These are phyloP conservation scores for Arizona elegans DNA, from an alignment of 2,113 vertebrate genomes.

Conservation along the genomic window DNA sequence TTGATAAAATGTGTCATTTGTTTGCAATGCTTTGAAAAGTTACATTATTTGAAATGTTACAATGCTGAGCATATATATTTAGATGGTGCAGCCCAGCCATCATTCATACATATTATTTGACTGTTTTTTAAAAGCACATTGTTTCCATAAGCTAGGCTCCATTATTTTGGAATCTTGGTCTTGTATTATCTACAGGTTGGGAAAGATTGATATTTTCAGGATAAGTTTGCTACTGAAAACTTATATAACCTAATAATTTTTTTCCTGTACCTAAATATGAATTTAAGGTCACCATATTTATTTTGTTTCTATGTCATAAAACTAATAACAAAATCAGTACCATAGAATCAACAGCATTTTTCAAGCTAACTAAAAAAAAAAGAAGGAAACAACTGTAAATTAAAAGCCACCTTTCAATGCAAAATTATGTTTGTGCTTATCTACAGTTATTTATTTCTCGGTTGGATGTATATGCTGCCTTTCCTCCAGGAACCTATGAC, in stretches of 20 bases:
- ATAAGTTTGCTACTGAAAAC: background rate
- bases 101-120: background rate
- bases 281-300: background rate
- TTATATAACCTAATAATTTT: background rate
- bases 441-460: background rate
- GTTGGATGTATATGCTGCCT: background rate
- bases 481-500: background rate
- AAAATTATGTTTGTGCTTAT: background rate
- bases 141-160: background rate
- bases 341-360: background rate
- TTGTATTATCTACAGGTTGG: background rate
- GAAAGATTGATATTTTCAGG: background rate
- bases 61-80: background rate
- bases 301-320: background rate
- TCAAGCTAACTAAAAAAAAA: background rate
- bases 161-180: background rate
- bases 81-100: background rate
- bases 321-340: background rate
- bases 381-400: background rate
- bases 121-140: background rate
- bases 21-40: conserved; percentile 1
- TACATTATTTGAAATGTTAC: background rate
- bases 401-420: background rate
- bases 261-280: background rate
- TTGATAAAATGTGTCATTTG: conserved; percentile 17